Percentiles rank a stretch among this genome's conserved stretches.
Evolutionary conservation across 2,113 vertebrate genomes (phyloP).

Genomic region (Saguinus midas): DNA sequence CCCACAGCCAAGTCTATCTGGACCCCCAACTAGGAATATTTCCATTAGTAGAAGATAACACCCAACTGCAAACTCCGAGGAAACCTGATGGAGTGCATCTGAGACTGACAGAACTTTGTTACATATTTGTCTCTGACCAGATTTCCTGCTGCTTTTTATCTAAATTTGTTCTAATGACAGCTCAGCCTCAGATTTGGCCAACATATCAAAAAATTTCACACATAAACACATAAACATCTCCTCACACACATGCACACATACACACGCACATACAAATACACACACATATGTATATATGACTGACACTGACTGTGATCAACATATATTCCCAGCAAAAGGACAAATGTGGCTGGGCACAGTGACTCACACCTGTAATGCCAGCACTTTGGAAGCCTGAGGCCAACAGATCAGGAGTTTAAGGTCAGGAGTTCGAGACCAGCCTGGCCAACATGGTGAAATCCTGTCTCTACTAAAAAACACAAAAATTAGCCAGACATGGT

Average conservation of each 20-base stretch:
- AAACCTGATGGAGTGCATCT: slow-evolving; percentile 61
- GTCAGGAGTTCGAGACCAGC: too few species aligned
- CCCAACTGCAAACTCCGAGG: slow-evolving; percentile 28
- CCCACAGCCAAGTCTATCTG: slow-evolving; percentile 43
- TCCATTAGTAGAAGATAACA: background rate
- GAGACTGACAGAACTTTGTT: slow-evolving; percentile 64
- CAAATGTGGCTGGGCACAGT: background rate
- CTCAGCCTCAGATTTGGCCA: slow-evolving; percentile 75
- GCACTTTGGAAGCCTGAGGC: too few species aligned
- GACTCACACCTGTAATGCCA: too few species aligned
- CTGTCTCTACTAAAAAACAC: too few species aligned
- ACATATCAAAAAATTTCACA: slow-evolving; percentile 64
- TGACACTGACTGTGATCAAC: slow-evolving; percentile 54
- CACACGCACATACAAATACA: background rate
- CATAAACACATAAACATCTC: background rate
- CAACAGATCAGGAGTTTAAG: too few species aligned
- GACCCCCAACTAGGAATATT: slow-evolving; percentile 48
- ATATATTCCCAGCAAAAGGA: background rate
- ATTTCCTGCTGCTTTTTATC: slow-evolving; percentile 64
- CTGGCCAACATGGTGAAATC: too few species aligned
- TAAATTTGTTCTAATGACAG: slow-evolving; percentile 68
- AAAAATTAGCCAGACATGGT: too few species aligned
- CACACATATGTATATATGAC: slow-evolving; percentile 56
- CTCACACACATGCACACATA: background rate
- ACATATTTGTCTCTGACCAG: slow-evolving; percentile 68